These are phyloP conservation scores for Heliconius nattereri DNA, from an alignment of 1,140 invertebrate genomes.

Conservation along the genomic window DNA sequence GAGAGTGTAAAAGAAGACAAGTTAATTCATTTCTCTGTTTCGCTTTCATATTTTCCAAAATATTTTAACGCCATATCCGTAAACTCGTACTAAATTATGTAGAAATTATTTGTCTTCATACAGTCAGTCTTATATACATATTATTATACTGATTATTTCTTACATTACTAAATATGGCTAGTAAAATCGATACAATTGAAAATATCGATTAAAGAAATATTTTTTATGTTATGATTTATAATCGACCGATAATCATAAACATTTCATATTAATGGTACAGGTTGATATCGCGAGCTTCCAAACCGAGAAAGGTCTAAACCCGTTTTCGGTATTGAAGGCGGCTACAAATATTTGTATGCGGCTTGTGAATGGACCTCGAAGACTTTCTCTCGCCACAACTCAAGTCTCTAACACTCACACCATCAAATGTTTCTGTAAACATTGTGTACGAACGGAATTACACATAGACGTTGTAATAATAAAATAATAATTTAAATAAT, in stretches of 20 bases:
- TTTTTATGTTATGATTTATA: neutral
- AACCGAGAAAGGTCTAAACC: conserved; percentile 74
- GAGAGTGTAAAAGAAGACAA: too few species aligned
- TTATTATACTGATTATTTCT: too few species aligned
- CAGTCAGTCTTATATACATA: too few species aligned
- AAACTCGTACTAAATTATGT: too few species aligned
- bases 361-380: conserved; percentile 74
- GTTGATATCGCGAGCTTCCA: conserved; percentile 46
- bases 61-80: too few species aligned
- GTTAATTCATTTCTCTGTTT: too few species aligned
- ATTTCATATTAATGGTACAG: conserved; percentile 17
- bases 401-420: conserved; percentile 64
- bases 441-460: neutral
- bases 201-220: too few species aligned
- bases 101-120: too few species aligned
- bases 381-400: conserved; percentile 70
- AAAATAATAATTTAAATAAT: neutral
- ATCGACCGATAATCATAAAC: neutral
- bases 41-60: too few species aligned
- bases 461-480: neutral
- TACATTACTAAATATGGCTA: too few species aligned
- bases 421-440: conserved; percentile 34
- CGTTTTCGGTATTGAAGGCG: conserved; percentile 74
- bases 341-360: conserved; percentile 79
- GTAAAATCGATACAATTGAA: too few species aligned